Evolutionary conservation across 2,888 invertebrate genomes (phyloP).

Genomic region (Acanthococcus lagerstroemiae): DNA sequence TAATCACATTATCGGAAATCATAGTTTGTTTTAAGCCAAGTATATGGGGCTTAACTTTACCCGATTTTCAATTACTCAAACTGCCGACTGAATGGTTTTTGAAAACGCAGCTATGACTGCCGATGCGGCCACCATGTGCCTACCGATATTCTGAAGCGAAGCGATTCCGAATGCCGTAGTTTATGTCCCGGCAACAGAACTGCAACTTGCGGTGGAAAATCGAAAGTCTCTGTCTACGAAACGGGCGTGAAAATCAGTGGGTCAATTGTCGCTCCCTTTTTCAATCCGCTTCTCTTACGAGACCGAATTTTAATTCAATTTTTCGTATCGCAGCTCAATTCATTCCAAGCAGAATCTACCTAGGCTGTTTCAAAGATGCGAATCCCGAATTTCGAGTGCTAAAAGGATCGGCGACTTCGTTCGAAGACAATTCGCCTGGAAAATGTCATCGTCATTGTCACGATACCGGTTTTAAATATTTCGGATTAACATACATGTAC

Average conservation of each 20-base stretch:
- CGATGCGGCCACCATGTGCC: slow-evolving; percentile 26
- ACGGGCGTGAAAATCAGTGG: slow-evolving; percentile 19
- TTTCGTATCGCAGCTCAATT: background rate
- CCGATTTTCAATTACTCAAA: background rate
- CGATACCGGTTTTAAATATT: slow-evolving; percentile 34
- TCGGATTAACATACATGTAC: slow-evolving; percentile 36
- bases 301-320: too few species aligned
- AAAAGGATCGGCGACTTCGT: slow-evolving; percentile 33
- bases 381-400: slow-evolving; percentile 33
- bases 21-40: too few species aligned
- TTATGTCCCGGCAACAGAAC: slow-evolving; percentile 29
- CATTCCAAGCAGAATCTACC: slow-evolving; percentile 25
- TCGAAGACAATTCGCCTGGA: slow-evolving; percentile 33
- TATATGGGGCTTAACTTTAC: too few species aligned
- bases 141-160: slow-evolving; percentile 2
- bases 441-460: slow-evolving; percentile 35
- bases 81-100: background rate
- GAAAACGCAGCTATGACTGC: slow-evolving; percentile 17
- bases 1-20: too few species aligned
- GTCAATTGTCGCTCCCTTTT: background rate
- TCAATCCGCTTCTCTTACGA: background rate
- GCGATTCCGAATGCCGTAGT: slow-evolving; percentile 19
- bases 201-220: slow-evolving; percentile 30
- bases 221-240: slow-evolving; percentile 26
- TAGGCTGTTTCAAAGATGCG: slow-evolving; percentile 35